phyloP scores from a whole-genome alignment of 2,113 vertebrate genomes.

The Telmatochromis brachygnathus region DNA sequence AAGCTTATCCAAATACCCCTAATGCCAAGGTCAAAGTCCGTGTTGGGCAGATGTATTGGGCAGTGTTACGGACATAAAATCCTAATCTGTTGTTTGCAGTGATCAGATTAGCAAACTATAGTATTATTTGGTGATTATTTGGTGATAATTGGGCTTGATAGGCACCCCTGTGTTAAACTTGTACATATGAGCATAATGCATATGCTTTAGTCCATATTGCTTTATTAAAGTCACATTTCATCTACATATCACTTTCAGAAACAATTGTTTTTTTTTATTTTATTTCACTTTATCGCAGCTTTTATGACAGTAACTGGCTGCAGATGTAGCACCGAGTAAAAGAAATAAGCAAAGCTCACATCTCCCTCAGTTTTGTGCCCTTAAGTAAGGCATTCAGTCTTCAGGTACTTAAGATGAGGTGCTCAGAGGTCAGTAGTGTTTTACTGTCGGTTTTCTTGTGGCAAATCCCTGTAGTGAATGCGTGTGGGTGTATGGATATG shows the following conservation, averaged over 20 bases:
- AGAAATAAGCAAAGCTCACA: not conserved
- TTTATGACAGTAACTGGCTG: not conserved
- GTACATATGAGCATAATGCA: not conserved
- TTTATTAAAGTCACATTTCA: not conserved
- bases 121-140: not conserved
- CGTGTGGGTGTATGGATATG: slow-evolving; percentile 29
- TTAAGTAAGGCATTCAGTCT: not conserved
- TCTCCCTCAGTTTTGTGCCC: not conserved
- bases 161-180: not conserved
- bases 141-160: not conserved
- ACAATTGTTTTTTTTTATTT: not conserved
- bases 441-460: not conserved
- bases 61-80: not conserved
- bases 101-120: not conserved
- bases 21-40: not conserved
- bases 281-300: not conserved
- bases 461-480: not conserved
- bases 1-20: not conserved
- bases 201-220: not conserved
- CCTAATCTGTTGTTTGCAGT: not conserved
- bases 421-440: slow-evolving; percentile 24
- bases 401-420: slow-evolving; percentile 2
- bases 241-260: not conserved
- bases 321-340: not conserved
- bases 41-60: not conserved